Evolutionary conservation across 1,140 invertebrate species (phyloP), one percentile per base, ranked within the genome.

Genomic region (Drosophila triauraria): DNA sequence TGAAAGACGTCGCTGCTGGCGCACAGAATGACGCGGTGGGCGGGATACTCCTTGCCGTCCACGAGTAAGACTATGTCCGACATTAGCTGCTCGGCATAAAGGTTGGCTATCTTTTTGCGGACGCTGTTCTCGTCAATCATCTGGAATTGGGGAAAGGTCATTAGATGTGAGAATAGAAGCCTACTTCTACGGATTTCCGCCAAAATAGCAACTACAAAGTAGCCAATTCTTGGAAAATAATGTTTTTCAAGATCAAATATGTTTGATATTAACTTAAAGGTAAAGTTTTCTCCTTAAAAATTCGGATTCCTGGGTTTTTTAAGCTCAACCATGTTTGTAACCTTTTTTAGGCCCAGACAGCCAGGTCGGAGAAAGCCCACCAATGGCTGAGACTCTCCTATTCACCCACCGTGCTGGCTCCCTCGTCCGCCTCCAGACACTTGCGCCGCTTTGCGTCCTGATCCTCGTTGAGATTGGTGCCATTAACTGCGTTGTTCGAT

Each of bases 1-100:
- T 98, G 97, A 93, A 99, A 99, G 20, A 99, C 98, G 94, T 99
- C 98, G 93, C 97, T 98, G 70, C 97, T 98, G 70, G 97, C 97
- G 95, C 97, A 98, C 2, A 99, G 94, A 87, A 99, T 98, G 8
- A 99, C 95, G 59, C 97, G 95, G 93, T 99, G 98, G 25, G 97
- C 97, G 25, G 97, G 96, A 94, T 97, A 98, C 64, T 96, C 95
- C 30, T 96, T 94, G 1, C 96, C 95, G 64, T 96, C 96, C 20
- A 98, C 97, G 54, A 97, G 95, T 15, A 98, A 93, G 42, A 95
- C 95, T 27, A 98, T 95, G 92, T 98, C 97, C 92, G 96, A 97
- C 95, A 98, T 96, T 75, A 97, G 93, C 74, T 96, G 95, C 67
- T 97, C 96, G 0, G 96, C 96, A 93, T 97, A 97, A 1, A 98